Base-by-base conservation (phyloP, 2,797 vertebrate genomes). In the Chlorospingus semifuscus region DNA sequence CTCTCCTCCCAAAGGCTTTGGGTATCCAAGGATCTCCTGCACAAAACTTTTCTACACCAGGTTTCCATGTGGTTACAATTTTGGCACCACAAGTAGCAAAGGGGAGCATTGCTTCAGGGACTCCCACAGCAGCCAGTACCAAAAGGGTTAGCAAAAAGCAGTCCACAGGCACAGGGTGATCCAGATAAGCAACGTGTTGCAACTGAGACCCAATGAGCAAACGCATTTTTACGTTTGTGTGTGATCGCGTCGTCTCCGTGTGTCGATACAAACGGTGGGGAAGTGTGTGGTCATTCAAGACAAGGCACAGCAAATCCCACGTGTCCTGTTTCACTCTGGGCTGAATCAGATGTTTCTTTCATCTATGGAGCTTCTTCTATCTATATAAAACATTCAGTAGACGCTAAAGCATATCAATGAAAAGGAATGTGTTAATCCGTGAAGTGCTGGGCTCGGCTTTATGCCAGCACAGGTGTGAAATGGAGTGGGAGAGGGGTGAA, bases 161-260 rank as follows among this genome's bases (percentile, higher is more conserved):
- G 18, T 53, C 37, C 68, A 19, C 20, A 57, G 56, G 12, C 41
- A 29, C 0, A 6, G 61, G 56, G 15, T 29, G 46, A 55, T 77
- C 27, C 94, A 61, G 46, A 72, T 41, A n/a, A 49, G 42, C 22
- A n/a, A 37, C 0, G 0, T 24, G 44, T 57, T 76, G 47, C 53
- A 24, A 5, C 44, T 11, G 24, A 74, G 39, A 59, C 24, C n/a
- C 8, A 37, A 30, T 23, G 12, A 78, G 75, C 39, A 65, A 78
- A 72, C 37, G 78, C 9, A 8, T 21, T 53, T 57, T 65, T 30
- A 8, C 2, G 0, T 59, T 69, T 19, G 30, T 37, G 13, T 8
- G 0, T 2, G 17, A 8, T 37, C 0, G 0, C 3, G 0, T 29
- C 46, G 15, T 87, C 66, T 66, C 47, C 0, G 0, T 5, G 39